phyloP scores from a whole-genome alignment of 2,797 vertebrate species.

The Danio tinwini region DNA sequence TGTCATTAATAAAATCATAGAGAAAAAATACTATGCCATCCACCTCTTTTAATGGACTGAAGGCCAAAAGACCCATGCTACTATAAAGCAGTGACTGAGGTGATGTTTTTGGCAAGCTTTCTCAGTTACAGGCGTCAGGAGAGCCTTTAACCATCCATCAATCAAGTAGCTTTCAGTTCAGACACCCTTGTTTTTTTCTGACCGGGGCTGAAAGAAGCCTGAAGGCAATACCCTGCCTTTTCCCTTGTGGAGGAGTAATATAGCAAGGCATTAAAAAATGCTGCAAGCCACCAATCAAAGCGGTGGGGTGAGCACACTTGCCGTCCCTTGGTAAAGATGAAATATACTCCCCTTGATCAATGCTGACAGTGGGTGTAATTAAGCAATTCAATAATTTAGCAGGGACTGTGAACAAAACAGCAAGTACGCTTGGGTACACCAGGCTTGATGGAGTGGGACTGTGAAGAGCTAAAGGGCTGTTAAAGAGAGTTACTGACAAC shows the following conservation, averaged over 20 bases:
- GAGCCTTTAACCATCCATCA: conserved; percentile 29
- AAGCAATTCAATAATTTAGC: conserved; percentile 76
- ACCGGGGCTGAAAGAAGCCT: conserved; percentile 13
- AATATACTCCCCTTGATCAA: conserved; percentile 69
- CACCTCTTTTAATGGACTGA: background rate
- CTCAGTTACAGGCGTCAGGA: conserved; percentile 23
- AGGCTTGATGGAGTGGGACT: conserved; percentile 59
- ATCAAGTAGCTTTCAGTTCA: conserved; percentile 38
- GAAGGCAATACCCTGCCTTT: conserved; percentile 30
- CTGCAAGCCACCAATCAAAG: conserved; percentile 61
- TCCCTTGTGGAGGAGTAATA: conserved; percentile 46
- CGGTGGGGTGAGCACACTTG: conserved; percentile 20
- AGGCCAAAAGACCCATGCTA: background rate
- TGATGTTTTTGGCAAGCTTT: conserved; percentile 25
- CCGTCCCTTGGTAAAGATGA: conserved; percentile 47
- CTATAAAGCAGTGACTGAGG: background rate
- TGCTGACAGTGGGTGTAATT: conserved; percentile 76
- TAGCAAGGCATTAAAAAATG: conserved; percentile 27
- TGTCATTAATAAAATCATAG: no score
- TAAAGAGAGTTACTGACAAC: conserved; percentile 41
- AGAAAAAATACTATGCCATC: background rate
- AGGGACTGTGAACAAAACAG: conserved; percentile 66
- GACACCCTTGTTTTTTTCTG: conserved; percentile 7
- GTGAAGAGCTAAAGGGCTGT: conserved; percentile 49
- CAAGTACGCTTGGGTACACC: conserved; percentile 60